Conservation (phyloP, 2,888 invertebrate genomes). For the Erpobdella octoculata region DNA sequence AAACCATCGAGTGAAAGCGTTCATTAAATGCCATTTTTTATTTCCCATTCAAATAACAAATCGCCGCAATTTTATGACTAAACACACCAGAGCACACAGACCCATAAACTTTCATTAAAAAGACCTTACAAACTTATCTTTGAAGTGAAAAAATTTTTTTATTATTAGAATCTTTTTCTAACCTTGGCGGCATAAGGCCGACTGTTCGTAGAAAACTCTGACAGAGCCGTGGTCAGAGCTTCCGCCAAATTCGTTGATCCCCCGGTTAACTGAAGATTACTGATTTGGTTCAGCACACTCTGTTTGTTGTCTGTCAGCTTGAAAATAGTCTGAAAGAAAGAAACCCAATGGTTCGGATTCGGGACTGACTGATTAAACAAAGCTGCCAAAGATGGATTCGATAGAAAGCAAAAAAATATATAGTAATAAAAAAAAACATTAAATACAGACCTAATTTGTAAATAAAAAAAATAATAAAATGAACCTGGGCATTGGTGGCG, state of each 20-base stretch:
- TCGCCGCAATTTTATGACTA: not conserved
- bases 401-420: too few species aligned
- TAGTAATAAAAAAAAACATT: too few species aligned
- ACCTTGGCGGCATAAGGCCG: constrained; percentile 14
- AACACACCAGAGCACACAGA: not conserved
- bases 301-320: not conserved
- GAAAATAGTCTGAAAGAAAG: not conserved
- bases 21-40: too few species aligned
- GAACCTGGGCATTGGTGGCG: constrained; percentile 16
- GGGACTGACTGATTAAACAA: too few species aligned
- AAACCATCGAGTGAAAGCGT: too few species aligned
- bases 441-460: too few species aligned
- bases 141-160: not conserved
- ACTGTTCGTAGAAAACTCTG: not conserved
- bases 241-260: constrained; percentile 21
- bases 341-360: too few species aligned
- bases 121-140: not conserved
- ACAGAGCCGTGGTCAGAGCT: not conserved
- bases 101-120: not conserved
- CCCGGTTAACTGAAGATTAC: constrained; percentile 7
- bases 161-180: not conserved
- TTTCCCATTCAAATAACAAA: too few species aligned
- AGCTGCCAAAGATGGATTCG: not conserved
- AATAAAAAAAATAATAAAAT: too few species aligned
- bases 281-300: not conserved